Base-by-base conservation (phyloP, 2,797 vertebrate species). In the Nyctalus aviator region DNA sequence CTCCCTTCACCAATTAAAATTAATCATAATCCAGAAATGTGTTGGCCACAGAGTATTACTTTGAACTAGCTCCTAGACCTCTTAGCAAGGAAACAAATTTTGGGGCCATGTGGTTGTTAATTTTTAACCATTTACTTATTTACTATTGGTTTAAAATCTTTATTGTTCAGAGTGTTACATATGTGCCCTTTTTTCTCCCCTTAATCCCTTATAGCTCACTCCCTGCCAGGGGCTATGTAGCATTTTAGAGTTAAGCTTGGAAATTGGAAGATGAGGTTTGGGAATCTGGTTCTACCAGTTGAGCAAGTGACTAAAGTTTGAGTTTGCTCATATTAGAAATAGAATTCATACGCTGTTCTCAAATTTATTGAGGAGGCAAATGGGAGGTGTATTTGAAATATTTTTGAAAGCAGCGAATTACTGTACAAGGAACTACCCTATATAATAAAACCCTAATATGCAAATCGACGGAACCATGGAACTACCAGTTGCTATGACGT, bases 211-310 rank as follows among this genome's bases (percentile, higher is more conserved):
- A 62, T 62, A 62, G 27, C 27, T 25, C 57, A 59, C 57, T 27
- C 25, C 27, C 12, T 62, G 59, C 59, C 59, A 62, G 69, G 21
- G 32, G n/a, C 32, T 9, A 0, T 75, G 8, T 46, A n/a, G 32
- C 78, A 53, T 83, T 86, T 48, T 84, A 84, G 53, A 84, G 13
- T 27, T 75, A 66, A 68, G 27, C 83, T 81, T 94, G 53, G 35
- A 71, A 75, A 92, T 68, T 90, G 30, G 78, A 88, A 72, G 57
- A 76, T 73, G 84, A 75, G 30, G 14, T 85, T 83, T 91, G 69
- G 82, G 35, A 91, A 78, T 91, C 50, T 92, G 57, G 48, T 93
- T 27, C 82, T 79, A n/a, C 75, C 32, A 73, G 41, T 85, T 91
- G 75, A 84, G 17, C 41, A 77, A 72, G 62, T 82, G 25, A 55